Conservation (phyloP, 2,888 invertebrate genomes). For the Myopa tessellatipennis region DNA sequence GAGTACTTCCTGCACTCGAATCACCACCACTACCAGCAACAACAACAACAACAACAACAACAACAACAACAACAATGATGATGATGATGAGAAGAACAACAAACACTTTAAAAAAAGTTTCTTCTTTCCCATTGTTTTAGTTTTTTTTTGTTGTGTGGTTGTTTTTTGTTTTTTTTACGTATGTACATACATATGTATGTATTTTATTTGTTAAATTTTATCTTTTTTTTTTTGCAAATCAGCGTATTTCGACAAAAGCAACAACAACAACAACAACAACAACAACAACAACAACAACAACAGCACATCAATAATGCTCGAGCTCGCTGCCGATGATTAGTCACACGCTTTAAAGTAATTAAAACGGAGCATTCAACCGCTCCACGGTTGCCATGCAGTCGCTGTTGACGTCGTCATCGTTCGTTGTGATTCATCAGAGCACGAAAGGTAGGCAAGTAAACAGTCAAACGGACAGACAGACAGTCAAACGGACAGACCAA, state of each 20-base stretch:
- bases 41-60: not conserved
- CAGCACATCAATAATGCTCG: constrained; percentile 9
- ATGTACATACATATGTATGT: no score
- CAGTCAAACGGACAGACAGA: not conserved
- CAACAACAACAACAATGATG: not conserved
- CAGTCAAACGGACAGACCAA: not conserved
- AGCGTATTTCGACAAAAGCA: not conserved
- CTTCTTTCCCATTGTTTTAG: not conserved
- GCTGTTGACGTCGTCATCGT: no score
- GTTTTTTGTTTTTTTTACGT: not conserved
- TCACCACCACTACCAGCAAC: not conserved
- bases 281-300: not conserved
- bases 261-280: not conserved
- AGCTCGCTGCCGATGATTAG: constrained; percentile 28
- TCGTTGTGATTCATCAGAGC: not conserved
- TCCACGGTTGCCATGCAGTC: constrained; percentile 2
- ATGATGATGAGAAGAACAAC: not conserved
- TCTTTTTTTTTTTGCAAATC: constrained; percentile 11
- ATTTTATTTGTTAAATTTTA: no score
- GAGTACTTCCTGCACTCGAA: not conserved
- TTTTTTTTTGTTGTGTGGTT: not conserved
- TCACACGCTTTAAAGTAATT: constrained; percentile 27
- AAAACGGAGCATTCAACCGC: constrained; percentile 24
- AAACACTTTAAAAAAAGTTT: not conserved
- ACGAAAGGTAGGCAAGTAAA: not conserved